Evolutionary conservation across 2,113 vertebrate genomes (phyloP).

Genomic region (Xyrauchen texanus): DNA sequence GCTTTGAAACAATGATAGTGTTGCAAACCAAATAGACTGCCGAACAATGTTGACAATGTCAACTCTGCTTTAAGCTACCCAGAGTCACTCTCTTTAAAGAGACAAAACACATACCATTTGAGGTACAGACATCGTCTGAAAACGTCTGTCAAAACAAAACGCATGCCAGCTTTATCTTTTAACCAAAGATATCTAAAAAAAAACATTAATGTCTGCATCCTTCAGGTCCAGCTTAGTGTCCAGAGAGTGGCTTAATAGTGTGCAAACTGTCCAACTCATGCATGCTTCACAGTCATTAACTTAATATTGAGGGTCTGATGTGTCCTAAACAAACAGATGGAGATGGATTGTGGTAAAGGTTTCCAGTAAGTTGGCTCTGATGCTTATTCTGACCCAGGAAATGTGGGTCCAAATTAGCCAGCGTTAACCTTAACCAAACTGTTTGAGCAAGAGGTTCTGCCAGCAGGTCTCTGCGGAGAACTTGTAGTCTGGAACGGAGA

Average conservation of each 20-base stretch:
- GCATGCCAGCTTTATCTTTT: constrained; percentile 57
- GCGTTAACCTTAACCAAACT: constrained; percentile 39
- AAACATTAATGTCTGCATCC: constrained; percentile 58
- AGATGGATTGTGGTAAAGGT: constrained; percentile 34
- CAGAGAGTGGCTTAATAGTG: too few species aligned
- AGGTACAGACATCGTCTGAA: too few species aligned
- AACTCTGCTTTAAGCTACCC: background rate
- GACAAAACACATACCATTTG: constrained; percentile 25
- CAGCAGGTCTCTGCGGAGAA: constrained; percentile 27
- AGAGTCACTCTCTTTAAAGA: too few species aligned
- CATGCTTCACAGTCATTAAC: background rate
- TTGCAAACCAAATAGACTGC: background rate
- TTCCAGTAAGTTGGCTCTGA: constrained; percentile 51
- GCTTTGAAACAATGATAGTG: too few species aligned
- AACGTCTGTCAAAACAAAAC: constrained; percentile 47
- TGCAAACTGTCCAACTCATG: too few species aligned
- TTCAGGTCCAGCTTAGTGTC: background rate
- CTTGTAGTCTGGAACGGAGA: constrained; percentile 2
- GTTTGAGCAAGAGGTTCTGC: constrained; percentile 46
- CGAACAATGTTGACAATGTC: background rate
- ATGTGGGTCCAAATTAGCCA: constrained; percentile 47
- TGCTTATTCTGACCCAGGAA: constrained; percentile 32
- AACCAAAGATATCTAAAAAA: constrained; percentile 55
- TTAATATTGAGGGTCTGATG: constrained; percentile 37
- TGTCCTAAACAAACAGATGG: constrained; percentile 47